These are phyloP conservation scores for Onychomys leucogaster DNA, from an alignment of 2,797 vertebrate species.

Conservation along the genomic window DNA sequence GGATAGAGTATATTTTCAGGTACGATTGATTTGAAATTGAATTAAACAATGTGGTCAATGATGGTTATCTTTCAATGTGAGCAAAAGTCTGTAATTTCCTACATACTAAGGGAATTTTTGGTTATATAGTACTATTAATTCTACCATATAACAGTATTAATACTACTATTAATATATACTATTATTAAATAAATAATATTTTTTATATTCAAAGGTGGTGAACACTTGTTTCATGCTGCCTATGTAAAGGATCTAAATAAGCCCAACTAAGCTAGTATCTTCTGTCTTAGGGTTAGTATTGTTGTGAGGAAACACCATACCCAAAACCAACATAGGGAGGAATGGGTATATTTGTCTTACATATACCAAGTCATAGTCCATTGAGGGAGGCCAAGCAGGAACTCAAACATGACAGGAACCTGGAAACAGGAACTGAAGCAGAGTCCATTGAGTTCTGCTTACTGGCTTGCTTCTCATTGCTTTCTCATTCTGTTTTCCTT, in stretches of 20 bases:
- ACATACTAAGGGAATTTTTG: not conserved
- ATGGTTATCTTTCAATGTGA: not conserved
- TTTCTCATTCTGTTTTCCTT: not conserved
- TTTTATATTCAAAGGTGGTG: constrained; percentile 17
- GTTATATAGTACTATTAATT: not conserved
- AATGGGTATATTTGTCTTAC: not conserved
- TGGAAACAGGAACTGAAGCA: not conserved
- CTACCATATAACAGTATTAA: not conserved
- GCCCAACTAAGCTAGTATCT: not conserved
- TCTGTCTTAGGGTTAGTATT: not conserved
- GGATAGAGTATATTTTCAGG: constrained; percentile 9
- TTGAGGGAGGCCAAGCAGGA: not conserved
- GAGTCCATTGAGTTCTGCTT: not conserved
- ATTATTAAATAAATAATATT: not conserved
- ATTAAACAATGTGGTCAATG: not conserved
- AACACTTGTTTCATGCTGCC: not conserved
- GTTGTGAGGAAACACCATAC: not conserved
- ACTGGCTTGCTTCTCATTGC: not conserved
- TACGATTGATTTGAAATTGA: constrained; percentile 36
- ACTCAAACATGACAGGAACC: not conserved
- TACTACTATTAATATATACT: not conserved
- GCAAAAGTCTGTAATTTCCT: not conserved
- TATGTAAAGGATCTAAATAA: constrained; percentile 32
- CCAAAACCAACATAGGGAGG: not conserved
- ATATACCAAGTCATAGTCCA: not conserved